A percentile compares a stretch with the other conserved stretches of the same genome.
phyloP scores from a whole-genome alignment of 2,797 vertebrate species.

The Passerculus sandwichensis region DNA sequence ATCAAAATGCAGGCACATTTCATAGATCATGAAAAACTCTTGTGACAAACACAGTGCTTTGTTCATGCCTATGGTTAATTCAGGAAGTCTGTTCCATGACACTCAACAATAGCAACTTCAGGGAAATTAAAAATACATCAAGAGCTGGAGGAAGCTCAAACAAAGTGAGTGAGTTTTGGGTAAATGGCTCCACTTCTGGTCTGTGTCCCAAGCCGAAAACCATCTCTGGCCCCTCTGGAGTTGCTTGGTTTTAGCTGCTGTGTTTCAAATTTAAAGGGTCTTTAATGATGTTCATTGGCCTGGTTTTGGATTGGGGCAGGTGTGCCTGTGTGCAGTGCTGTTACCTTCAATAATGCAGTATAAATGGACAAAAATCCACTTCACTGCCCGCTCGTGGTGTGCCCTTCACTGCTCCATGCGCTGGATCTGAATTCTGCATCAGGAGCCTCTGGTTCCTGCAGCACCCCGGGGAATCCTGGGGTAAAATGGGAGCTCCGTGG shows the following conservation, averaged over 20 bases:
- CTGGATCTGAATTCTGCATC: slow-evolving; percentile 48
- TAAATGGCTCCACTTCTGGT: neutral
- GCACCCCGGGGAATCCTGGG: slow-evolving; percentile 16
- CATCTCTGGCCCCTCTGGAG: neutral
- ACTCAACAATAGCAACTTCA: neutral
- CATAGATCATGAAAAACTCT: neutral
- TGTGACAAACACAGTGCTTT: neutral
- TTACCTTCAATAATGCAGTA: neutral
- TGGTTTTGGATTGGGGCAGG: neutral
- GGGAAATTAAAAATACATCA: neutral
- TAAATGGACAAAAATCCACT: neutral
- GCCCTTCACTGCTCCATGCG: neutral
- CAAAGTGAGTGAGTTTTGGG: neutral
- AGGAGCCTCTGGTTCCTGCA: slow-evolving; percentile 3
- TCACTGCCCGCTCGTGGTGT: neutral
- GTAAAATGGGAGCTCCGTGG: slow-evolving; percentile 30
- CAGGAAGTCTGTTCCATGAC: neutral
- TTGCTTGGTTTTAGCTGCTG: neutral
- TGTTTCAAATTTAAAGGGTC: neutral
- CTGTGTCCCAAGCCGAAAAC: neutral
- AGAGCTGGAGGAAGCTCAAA: neutral
- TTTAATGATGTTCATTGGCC: neutral
- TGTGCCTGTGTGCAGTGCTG: neutral
- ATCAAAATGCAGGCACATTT: neutral
- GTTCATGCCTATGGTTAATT: neutral